These are phyloP conservation scores for Mizuhopecten yessoensis DNA, from an alignment of 1,140 invertebrate species.

Conservation along the genomic window DNA sequence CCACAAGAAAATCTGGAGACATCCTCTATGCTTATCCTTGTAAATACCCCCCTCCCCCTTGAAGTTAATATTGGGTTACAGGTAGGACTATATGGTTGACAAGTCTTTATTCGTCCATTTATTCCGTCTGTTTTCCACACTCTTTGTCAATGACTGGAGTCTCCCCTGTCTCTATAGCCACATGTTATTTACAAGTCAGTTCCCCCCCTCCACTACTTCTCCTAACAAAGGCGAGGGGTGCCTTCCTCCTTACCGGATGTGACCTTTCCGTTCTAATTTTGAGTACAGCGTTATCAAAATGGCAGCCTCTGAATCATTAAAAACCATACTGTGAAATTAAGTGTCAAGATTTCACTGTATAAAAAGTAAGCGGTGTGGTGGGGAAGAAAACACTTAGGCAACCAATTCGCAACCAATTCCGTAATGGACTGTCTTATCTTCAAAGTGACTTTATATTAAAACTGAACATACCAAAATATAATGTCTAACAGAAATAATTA, in stretches of 20 bases:
- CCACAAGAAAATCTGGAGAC: no score
- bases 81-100: no score
- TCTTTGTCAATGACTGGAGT: neutral
- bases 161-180: neutral
- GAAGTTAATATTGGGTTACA: no score
- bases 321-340: slow-evolving; percentile 35
- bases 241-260: neutral
- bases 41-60: no score
- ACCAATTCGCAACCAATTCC: no score
- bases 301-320: slow-evolving; percentile 5
- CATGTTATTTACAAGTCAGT: neutral
- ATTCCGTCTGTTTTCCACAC: neutral
- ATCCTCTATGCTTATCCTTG: no score
- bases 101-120: no score
- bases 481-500: neutral
- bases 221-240: neutral
- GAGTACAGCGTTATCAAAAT: neutral
- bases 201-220: neutral
- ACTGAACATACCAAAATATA: neutral
- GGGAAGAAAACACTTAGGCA: neutral
- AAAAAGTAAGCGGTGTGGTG: neutral
- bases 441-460: neutral
- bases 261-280: neutral
- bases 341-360: slow-evolving; percentile 39
- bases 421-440: neutral